Base-by-base conservation (phyloP, 2,888 invertebrate genomes). In the Caenorhabditis zanzibari region DNA sequence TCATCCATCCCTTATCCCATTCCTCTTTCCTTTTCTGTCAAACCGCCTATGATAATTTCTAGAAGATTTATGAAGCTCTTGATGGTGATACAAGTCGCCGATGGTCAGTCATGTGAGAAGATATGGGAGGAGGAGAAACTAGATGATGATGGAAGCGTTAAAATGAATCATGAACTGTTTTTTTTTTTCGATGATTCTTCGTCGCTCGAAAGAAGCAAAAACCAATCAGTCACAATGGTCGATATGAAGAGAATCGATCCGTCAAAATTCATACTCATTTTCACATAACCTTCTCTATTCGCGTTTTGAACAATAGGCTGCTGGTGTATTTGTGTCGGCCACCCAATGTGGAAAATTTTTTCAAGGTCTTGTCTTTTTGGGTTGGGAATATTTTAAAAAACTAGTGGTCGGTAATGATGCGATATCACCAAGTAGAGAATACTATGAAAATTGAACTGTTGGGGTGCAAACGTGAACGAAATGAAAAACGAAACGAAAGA, bases 41-140 rank as follows among this genome's bases (percentile, higher is more conserved):
- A 74, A 71, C 79, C 79, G 79, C 61, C 56, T 52, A 71, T 71
- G 71, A 71, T 79, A 79, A 71, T 79, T 79, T 63, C 71, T 38
- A 59, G n/a, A 64, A 71, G 79, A 79, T 79, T 79, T 79, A 79
- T 79, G 52, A 63, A 77, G 63, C 79, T 71, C 79, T 71, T 54
- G 47, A 64, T 79, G 79, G 64, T 47, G 71, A 41, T 35, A 59
- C 28, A 22, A 66, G 22, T 58, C 19, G 76, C 68, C 68, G 68
- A 68, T 68, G 68, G 49, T 52, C 68, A 68, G 49, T 52, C 54
- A 68, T 68, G 68, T 68, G 68, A 68, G 28, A 32, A 26, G 49
- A 68, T 38, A 52, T 35, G n/a, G 4, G 14, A 14, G 61, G 52
- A 22, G 64, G 22, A n/a, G n/a, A 64, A 59, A 68, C 59, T 52